These are phyloP conservation scores for Lepilemur ruficaudatus DNA, from an alignment of 2,797 vertebrate species.

Conservation along the genomic window DNA sequence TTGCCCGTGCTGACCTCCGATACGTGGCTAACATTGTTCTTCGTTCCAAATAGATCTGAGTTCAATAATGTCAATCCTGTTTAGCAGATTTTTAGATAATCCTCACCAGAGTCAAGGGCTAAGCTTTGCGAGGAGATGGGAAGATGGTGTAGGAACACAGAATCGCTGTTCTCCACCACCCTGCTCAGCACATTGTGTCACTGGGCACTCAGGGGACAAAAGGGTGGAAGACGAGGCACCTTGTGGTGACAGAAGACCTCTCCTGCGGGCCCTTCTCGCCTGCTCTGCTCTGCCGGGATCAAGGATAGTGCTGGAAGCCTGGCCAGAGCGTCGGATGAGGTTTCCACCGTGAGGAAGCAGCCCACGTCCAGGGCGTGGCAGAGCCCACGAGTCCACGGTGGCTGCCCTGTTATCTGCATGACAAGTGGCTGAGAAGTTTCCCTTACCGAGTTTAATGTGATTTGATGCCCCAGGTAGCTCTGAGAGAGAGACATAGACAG, in stretches of 20 bases:
- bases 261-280: accelerated
- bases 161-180: too few species aligned
- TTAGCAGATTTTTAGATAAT: background rate
- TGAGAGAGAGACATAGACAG: background rate
- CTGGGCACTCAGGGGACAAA: accelerated
- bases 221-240: accelerated
- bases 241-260: accelerated
- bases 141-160: accelerated
- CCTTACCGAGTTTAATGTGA: background rate
- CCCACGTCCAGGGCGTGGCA: background rate
- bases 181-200: accelerated
- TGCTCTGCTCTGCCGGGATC: accelerated
- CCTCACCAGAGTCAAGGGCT: accelerated
- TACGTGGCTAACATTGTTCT: accelerated
- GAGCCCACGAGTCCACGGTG: accelerated
- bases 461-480: background rate
- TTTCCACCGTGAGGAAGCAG: background rate
- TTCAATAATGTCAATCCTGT: accelerated
- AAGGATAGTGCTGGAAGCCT: background rate
- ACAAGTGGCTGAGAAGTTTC: conserved; percentile 2
- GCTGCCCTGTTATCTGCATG: background rate
- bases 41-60: background rate
- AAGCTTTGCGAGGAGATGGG: background rate
- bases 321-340: background rate
- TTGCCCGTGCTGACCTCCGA: accelerated